A percentile compares a stretch with the other conserved stretches of the same genome.
Evolutionary conservation across 2,888 invertebrate species (phyloP).

Genomic region (Mesorhabditis sp.): DNA sequence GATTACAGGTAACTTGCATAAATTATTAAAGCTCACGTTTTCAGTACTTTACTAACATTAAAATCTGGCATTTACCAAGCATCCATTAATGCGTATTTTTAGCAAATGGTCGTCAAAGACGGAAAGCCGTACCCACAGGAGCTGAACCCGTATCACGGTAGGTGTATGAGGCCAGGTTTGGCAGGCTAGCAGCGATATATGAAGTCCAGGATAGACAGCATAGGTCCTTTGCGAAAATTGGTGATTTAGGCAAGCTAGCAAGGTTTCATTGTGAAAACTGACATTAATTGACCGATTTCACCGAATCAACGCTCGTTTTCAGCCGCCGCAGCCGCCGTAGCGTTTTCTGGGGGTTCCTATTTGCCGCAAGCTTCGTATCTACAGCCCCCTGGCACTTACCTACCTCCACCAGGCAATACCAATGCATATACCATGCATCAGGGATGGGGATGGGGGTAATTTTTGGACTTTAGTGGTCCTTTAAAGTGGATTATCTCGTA

Average conservation of each 20-base stretch:
- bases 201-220: no score
- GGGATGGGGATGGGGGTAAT: constrained; percentile 5
- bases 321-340: background rate
- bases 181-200: no score
- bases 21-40: background rate
- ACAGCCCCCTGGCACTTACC: constrained; percentile 27
- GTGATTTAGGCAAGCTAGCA: no score
- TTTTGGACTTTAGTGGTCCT: background rate
- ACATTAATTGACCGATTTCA: no score
- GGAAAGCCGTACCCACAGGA: constrained; percentile 19
- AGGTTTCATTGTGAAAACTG: no score
- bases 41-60: background rate
- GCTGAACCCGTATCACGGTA: background rate
- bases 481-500: no score
- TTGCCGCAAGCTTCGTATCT: constrained; percentile 20
- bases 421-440: background rate
- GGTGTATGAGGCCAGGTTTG: background rate
- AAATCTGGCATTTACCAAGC: constrained; percentile 16
- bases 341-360: background rate
- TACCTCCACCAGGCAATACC: constrained; percentile 23
- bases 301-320: background rate
- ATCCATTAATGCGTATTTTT: constrained; percentile 15
- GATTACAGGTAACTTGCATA: constrained; percentile 10
- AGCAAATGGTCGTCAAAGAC: constrained; percentile 29
- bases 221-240: no score